Base-by-base conservation (phyloP, 2,888 invertebrate species). In the Lithophane ornitopus region DNA sequence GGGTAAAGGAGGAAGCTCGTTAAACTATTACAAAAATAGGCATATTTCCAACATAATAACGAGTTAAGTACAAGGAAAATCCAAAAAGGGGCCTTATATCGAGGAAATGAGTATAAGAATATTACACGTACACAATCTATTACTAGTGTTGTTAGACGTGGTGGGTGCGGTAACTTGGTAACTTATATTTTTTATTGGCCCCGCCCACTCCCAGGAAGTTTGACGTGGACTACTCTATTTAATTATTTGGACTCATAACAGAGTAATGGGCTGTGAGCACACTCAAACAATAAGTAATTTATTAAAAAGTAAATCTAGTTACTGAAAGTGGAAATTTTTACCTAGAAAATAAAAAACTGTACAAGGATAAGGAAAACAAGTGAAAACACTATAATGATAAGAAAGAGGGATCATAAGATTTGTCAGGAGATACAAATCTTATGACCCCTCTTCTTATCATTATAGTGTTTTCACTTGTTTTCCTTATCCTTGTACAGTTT, bases 1-100 rank as follows among this genome's bases (percentile, higher is more conserved):
- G 14, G 39, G 14, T 34, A 34, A 52, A 59, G 16, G 34, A n/a
- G 14, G n/a, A 46, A 78, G 44, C 1, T 9, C 14, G 46, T 39
- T 22, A 56, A 69, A 46, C n/a, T 28, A 74, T 52, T 41, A 59
- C 52, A 58, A 76, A 16, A 59, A 81, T 52, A 28, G 19, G 49
- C 2, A 54, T 49, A 63, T 49, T 63, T 78, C 22, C 46, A 44
- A 59, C 58, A 68, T 70, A 78, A 66, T 59, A 70, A 67, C 22
- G 39, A 74, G 78, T 78, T 70, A 58, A 65, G 87, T 91, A 94
- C 91, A 92, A 89, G 91, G 88, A 91, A 93, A 92, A 88, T 81
- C 90, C 88, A 91, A 92, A 92, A 92, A 92, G 89, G 86, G 58
- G 34, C 26, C 61, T 61, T 80, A 73, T 90, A 92, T 90, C 89